Evolutionary conservation across 2,113 vertebrate genomes (phyloP), one percentile per base, ranked within the genome.

Genomic region (Prionailurus viverrinus): DNA sequence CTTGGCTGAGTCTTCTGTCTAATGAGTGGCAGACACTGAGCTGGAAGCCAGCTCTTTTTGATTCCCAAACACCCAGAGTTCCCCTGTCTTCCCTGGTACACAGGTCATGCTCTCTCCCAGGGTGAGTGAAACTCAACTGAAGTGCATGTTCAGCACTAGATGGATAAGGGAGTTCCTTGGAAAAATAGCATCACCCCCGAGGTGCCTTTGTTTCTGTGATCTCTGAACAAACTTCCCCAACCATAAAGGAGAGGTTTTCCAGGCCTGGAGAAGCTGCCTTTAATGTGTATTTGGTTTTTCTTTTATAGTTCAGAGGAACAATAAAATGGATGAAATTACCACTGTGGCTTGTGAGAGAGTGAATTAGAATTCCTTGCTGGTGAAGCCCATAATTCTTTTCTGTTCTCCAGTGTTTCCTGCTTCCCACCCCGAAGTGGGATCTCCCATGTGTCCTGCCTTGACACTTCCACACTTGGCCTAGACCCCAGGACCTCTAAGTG

Each of bases 291-390:
- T 96, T 90, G 51, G 80, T 97, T 95, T 96, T 96, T 76, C 53
- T 97, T 97, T 97, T 90, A 97, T 78, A 94, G 94, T 97, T 96
- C 94, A 94, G 83, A 97, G 71, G 88, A 96, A 96, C 53, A 91
- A 94, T 98, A 97, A 97, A 96, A 91, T 25, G 18, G 89, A 94
- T 96, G 85, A 90, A 95, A 69, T 98, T 79, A 96, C 96, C 89
- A 84, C 41, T 0, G 5, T 76, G 69, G 91, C 88, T 97, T 36
- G 3, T 76, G 81, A 91, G 63, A 91, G 63, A 95, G 41, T 96
- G 58, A 92, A 92, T 86, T 92, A 83, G 79, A 95, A 95, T 95
- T 97, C 92, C 74, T 95, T 76, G 83, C 87, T 93, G 91, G 55
- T 31, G 41, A 93, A 97, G 48, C 51, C 51, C 1, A 0, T 61